Percentiles rank a stretch among this genome's conserved stretches.
Conservation (phyloP, 2,113 vertebrate genomes). For the Elephas maximus region DNA sequence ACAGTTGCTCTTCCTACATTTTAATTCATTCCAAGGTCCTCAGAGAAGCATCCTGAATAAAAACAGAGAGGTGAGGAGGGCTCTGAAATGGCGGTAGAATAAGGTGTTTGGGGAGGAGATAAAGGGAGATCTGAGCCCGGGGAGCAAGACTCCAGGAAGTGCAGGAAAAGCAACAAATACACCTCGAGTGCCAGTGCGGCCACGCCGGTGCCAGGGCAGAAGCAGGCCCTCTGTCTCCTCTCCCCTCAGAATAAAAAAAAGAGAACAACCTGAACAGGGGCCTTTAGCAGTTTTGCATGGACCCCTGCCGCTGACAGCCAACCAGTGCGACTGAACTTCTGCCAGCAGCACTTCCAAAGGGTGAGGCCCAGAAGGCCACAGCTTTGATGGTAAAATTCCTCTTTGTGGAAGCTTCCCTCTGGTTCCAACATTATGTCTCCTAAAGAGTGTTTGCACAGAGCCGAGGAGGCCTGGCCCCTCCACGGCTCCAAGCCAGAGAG, state of each 20-base stretch:
- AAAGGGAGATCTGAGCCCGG: background rate
- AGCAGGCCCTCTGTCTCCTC: background rate
- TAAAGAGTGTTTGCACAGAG: background rate
- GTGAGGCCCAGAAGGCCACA: accelerated
- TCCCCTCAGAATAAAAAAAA: background rate
- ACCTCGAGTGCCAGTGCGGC: background rate
- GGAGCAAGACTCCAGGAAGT: background rate
- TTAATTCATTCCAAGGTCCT: slow-evolving; percentile 49
- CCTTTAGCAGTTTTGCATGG: background rate
- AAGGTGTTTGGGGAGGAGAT: background rate
- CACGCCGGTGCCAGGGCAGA: background rate
- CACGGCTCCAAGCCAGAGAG: background rate
- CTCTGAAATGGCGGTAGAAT: background rate
- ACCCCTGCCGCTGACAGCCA: background rate
- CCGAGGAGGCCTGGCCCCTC: accelerated
- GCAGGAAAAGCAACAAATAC: background rate
- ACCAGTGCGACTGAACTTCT: accelerated
- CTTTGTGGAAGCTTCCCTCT: accelerated
- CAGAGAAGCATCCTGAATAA: slow-evolving; percentile 45
- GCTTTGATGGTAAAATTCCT: background rate
- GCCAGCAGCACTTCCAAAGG: accelerated
- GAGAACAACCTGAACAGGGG: background rate
- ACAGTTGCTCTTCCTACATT: background rate
- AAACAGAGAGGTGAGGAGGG: background rate
- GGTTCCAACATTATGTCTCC: background rate